phyloP scores from a whole-genome alignment of 1,140 invertebrate species.

The Ditylenchus dipsaci region DNA sequence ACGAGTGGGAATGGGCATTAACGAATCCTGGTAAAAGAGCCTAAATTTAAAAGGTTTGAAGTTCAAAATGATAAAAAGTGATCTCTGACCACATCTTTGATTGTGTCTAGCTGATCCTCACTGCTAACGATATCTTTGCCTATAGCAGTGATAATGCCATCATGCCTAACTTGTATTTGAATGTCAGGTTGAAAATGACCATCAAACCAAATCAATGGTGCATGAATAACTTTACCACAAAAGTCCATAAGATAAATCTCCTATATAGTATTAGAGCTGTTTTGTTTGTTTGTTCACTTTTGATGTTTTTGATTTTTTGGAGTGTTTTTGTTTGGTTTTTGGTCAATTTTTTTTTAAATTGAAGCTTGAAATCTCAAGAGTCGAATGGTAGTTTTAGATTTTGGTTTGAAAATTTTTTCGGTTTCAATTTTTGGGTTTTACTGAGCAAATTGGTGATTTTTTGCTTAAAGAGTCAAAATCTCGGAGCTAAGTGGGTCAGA shows the following conservation, averaged over 20 bases:
- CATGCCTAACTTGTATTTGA: not conserved
- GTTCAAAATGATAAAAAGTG: not conserved
- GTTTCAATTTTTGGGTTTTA: no score
- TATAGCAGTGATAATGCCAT: constrained; percentile 19
- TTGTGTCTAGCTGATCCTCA: not conserved
- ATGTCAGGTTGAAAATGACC: constrained; percentile 12
- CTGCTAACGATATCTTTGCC: not conserved
- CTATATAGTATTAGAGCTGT: no score
- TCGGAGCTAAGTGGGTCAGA: no score
- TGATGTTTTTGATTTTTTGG: no score
- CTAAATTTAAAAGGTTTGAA: constrained; percentile 11
- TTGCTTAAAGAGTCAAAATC: no score
- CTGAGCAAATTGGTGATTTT: no score
- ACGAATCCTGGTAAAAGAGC: constrained; percentile 52
- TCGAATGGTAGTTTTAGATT: no score
- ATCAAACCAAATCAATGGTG: constrained; percentile 21
- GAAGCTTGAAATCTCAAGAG: no score
- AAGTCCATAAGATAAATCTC: constrained; percentile 13
- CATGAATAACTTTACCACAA: constrained; percentile 13
- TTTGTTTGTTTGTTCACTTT: no score
- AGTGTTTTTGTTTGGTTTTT: no score
- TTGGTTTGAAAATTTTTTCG: no score
- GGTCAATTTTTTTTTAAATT: no score
- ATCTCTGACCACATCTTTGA: not conserved
- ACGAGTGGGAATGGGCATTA: constrained; percentile 55